Conservation (phyloP, 2,113 vertebrate species). For the Gobio gobio region DNA sequence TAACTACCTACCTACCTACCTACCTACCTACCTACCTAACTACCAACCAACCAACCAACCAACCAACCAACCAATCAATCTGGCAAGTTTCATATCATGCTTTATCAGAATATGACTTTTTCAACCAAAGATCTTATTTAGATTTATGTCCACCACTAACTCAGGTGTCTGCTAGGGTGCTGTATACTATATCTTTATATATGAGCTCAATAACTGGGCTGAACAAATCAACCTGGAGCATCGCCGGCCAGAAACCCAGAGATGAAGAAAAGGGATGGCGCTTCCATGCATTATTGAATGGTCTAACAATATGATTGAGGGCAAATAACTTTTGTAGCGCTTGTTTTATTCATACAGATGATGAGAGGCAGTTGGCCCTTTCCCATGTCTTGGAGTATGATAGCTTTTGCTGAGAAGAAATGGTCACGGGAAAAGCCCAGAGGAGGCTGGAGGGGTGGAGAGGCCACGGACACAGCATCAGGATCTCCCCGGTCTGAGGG, state of each 20-base stretch:
- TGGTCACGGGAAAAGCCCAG: conserved; percentile 23
- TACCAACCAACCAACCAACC: too few relatives aligned
- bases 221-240: conserved; percentile 40
- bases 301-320: conserved; percentile 26
- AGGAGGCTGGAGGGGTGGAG: background rate
- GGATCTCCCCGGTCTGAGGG: conserved; percentile 20
- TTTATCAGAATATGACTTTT: background rate
- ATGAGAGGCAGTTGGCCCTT: conserved; percentile 7
- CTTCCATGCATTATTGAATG: conserved; percentile 46
- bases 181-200: conserved; percentile 23
- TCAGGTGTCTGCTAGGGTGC: background rate
- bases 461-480: conserved; percentile 1
- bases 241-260: conserved; percentile 7
- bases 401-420: background rate
- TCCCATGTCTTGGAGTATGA: background rate
- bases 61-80: too few relatives aligned
- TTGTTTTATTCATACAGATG: conserved; percentile 38
- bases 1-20: too few relatives aligned
- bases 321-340: conserved; percentile 31
- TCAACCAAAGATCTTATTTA: background rate
- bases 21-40: too few relatives aligned
- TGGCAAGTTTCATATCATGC: background rate
- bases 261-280: conserved; percentile 19
- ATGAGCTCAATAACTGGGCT: background rate
- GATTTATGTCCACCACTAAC: background rate